phyloP scores from a whole-genome alignment of 2,113 vertebrate species.

The Steatornis caripensis region DNA sequence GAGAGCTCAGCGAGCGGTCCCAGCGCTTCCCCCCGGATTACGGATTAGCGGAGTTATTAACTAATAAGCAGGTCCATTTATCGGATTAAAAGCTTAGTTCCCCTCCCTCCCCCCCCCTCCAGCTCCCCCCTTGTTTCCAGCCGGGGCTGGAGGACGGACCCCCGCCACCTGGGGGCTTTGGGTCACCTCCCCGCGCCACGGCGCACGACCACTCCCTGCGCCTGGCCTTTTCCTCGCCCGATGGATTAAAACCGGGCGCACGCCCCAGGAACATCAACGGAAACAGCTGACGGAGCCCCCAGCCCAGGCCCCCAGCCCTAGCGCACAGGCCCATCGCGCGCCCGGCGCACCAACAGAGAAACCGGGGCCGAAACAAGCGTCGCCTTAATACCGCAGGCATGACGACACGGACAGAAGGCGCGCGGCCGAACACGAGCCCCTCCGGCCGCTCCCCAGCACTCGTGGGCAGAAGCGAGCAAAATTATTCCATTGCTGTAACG shows the following conservation, averaged over 20 bases:
- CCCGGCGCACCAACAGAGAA: fast-evolving
- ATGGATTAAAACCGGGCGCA: not conserved
- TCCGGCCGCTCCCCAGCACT: not conserved
- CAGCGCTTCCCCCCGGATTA: not conserved
- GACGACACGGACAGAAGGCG: fast-evolving
- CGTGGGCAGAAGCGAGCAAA: not conserved
- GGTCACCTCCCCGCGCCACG: not conserved
- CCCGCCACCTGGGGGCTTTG: not conserved
- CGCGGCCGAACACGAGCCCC: not conserved
- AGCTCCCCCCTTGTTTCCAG: not conserved
- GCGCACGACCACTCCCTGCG: fast-evolving
- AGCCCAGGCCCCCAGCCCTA: too few species aligned
- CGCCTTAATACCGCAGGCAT: fast-evolving
- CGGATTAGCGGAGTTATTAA: not conserved
- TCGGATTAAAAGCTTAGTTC: not conserved
- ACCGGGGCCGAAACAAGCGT: not conserved
- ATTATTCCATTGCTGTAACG: not conserved
- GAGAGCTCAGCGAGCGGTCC: not conserved
- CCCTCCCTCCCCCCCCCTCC: not conserved
- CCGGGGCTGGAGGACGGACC: not conserved
- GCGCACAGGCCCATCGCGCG: not conserved
- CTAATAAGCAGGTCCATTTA: not conserved
- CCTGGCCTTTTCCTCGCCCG: not conserved
- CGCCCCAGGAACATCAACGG: not conserved
- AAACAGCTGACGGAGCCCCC: not conserved